Evolutionary conservation across 2,113 vertebrate genomes (phyloP).

Genomic region (Paracanthobrama guichenoti): DNA sequence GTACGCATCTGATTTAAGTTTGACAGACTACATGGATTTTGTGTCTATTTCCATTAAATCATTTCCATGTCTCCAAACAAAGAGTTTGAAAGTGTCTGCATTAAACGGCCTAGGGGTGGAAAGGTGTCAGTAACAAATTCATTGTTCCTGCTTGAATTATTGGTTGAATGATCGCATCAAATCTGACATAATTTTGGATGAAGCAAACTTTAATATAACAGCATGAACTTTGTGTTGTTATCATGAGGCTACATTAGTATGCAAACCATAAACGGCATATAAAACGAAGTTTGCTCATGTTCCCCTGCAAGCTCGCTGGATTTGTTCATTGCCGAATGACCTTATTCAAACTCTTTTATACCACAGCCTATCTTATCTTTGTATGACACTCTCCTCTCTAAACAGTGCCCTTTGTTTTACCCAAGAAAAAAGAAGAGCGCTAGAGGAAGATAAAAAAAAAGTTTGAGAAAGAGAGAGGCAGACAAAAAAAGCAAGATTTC

Average conservation of each 20-base stretch:
- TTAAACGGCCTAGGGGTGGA: background rate
- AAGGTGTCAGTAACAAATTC: background rate
- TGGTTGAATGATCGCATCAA: background rate
- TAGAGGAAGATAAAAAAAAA: conserved; percentile 32
- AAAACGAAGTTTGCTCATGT: background rate
- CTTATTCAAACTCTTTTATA: conserved; percentile 35
- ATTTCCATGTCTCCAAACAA: conserved; percentile 16
- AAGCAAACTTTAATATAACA: background rate
- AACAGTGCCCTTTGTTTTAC: conserved; percentile 40
- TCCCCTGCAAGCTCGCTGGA: background rate
- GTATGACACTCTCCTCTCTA: conserved; percentile 18
- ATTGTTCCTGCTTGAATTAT: conserved; percentile 1
- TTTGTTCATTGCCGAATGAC: background rate
- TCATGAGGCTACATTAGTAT: background rate
- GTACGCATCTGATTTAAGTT: background rate
- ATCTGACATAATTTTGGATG: background rate
- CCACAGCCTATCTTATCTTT: conserved; percentile 35
- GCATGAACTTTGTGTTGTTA: background rate
- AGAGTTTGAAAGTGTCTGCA: background rate
- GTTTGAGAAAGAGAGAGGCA: conserved; percentile 24
- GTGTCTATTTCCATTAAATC: background rate
- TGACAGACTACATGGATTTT: conserved; percentile 1
- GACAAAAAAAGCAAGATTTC: conserved; percentile 10
- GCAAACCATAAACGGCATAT: conserved; percentile 1
- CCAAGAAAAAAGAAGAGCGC: conserved; percentile 5